Percentiles rank a stretch among this genome's conserved stretches.
Evolutionary conservation across 1,140 invertebrate genomes (phyloP).

Genomic region (Drosophila setifemur): DNA sequence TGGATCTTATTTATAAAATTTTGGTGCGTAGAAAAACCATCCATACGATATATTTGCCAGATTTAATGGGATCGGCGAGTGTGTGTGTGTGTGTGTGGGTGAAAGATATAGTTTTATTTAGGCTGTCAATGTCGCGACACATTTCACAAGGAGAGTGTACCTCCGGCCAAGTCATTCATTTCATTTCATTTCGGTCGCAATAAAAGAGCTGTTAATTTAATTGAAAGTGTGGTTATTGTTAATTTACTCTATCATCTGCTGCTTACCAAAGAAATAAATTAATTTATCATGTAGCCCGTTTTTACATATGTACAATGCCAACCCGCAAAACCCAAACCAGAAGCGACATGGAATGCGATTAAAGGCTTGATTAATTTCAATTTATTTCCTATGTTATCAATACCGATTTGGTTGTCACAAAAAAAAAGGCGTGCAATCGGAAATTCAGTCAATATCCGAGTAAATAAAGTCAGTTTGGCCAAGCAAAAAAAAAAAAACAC

Average conservation of each 20-base stretch:
- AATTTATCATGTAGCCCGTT: slow-evolving; percentile 43
- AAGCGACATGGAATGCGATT: slow-evolving; percentile 59
- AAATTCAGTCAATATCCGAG: slow-evolving; percentile 43
- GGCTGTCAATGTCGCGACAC: slow-evolving; percentile 50
- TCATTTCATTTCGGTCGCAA: slow-evolving; percentile 3
- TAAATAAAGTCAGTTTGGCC: slow-evolving; percentile 28
- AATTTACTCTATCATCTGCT: slow-evolving; percentile 64
- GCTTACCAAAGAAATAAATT: slow-evolving; percentile 74
- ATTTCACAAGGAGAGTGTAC: slow-evolving; percentile 41
- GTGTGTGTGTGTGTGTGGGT: too few relatives aligned
- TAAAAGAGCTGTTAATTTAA: slow-evolving; percentile 63
- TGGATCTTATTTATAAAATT: slow-evolving; percentile 35
- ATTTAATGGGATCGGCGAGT: slow-evolving; percentile 30
- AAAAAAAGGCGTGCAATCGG: slow-evolving; percentile 13
- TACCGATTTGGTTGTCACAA: background rate
- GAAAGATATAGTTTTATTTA: slow-evolving; percentile 53
- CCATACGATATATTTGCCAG: slow-evolving; percentile 25
- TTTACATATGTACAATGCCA: slow-evolving; percentile 21
- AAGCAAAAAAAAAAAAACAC: slow-evolving; percentile 11
- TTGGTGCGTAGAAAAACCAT: slow-evolving; percentile 3
- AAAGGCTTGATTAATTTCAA: slow-evolving; percentile 71
- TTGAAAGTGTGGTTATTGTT: slow-evolving; percentile 66
- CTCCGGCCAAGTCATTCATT: background rate
- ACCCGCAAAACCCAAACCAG: slow-evolving; percentile 32
- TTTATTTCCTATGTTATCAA: slow-evolving; percentile 57